Base-by-base conservation (phyloP, 2,113 vertebrate genomes). In the Cranoglanis bouderius region DNA sequence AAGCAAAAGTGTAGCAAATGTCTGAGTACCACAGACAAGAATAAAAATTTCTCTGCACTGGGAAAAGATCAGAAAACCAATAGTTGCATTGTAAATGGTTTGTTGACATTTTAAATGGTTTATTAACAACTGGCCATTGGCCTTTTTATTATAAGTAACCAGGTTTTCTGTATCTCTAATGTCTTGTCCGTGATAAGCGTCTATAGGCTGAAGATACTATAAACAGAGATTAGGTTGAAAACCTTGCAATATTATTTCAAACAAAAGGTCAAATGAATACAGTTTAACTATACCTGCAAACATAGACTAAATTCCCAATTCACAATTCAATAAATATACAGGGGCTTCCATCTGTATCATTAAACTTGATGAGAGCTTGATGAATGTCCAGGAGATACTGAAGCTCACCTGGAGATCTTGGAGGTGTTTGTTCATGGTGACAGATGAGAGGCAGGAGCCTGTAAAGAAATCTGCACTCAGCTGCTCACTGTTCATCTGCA, bases 381-480 rank as follows among this genome's bases (percentile, higher is more conserved):
- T 46, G 43, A 46, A 46, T 46, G 43, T 46, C 43, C 43, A 46
- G 43, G 43, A 46, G 43, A 46, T 46, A 46, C 43, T 46, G n/a
- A 57, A 24, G 19, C 24, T 78, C 82, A 96, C 97, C 95, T 96
- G 93, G 9, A 97, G 87, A n/a, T 96, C 93, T 59, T 88, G 80
- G 84, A 96, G 85, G 75, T 95, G 95, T 51, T 63, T 90, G 81
- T 94, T 95, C 78, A 97, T 88, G 70, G 92, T 63, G 61, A 93
- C 74, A 91, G 88, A 63, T 92, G 92, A 43, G 78, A 92, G 90
- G 92, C 94, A 38, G 35, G 91, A 74, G 85, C 94, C 93, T 32
- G 67, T 84, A 24, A 88, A 90, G 88, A 95, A 94, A 84, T 92
- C 94, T 87, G 94, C 91, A n/a, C 70, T 77, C 55, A 95, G 90